These are phyloP conservation scores for Papilio xuthus DNA, from an alignment of 1,140 invertebrate species.

Conservation along the genomic window DNA sequence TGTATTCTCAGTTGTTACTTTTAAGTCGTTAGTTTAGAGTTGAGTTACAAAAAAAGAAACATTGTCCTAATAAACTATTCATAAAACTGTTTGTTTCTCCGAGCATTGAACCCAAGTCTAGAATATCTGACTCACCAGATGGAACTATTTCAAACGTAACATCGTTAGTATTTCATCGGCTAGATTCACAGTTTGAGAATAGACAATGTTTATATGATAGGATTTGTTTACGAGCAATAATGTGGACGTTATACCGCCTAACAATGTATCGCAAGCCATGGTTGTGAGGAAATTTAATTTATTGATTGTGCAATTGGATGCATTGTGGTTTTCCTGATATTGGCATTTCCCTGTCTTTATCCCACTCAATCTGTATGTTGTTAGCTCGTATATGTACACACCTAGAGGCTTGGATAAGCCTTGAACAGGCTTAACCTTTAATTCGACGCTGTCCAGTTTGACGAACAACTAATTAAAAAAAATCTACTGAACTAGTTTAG, in stretches of 20 bases:
- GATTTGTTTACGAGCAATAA: conserved; percentile 4
- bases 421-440: no score
- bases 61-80: background rate
- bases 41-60: background rate
- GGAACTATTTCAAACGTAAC: background rate
- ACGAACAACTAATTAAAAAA: no score
- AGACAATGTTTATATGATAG: background rate
- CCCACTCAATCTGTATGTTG: no score
- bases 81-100: conserved; percentile 9
- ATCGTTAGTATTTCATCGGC: background rate
- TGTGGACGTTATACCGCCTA: background rate
- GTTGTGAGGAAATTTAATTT: background rate
- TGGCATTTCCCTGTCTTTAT: background rate
- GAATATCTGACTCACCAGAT: background rate
- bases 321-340: background rate
- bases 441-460: no score
- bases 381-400: no score
- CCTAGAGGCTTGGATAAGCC: no score
- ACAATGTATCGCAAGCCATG: background rate
- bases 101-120: conserved; percentile 10
- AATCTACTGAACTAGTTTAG: no score
- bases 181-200: background rate
- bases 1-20: background rate
- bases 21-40: background rate
- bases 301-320: background rate